Conservation (phyloP, 2,797 vertebrate species). For the Lepilemur septentrionalis region DNA sequence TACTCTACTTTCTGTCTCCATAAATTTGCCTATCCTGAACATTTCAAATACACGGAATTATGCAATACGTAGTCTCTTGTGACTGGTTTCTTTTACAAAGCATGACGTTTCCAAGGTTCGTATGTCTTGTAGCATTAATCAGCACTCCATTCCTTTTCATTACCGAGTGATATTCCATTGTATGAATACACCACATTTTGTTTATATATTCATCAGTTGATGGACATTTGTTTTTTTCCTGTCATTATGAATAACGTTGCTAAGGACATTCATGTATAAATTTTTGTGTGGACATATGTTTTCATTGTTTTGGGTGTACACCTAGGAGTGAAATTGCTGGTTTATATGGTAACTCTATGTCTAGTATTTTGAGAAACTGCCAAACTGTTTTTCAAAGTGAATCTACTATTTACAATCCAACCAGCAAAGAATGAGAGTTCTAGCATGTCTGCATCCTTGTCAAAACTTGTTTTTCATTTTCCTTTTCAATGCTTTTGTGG, state of each 20-base stretch:
- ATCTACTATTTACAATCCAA: neutral
- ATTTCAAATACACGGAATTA: neutral
- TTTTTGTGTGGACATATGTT: neutral
- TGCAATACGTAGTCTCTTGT: neutral
- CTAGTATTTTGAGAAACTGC: neutral
- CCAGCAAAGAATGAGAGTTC: neutral
- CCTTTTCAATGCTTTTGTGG: neutral
- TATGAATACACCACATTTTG: neutral
- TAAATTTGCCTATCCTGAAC: neutral
- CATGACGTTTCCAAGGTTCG: neutral
- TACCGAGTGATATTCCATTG: neutral
- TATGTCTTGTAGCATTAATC: neutral
- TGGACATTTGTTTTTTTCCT: neutral
- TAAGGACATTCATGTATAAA: neutral
- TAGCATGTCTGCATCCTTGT: neutral
- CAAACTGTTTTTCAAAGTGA: neutral
- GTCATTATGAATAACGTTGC: neutral
- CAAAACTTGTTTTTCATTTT: neutral
- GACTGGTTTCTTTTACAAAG: neutral
- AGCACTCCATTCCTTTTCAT: neutral
- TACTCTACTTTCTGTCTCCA: neutral
- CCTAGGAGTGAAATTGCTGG: neutral
- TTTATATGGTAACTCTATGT: neutral
- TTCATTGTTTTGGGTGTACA: neutral
- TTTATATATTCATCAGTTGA: neutral